These are phyloP conservation scores for Heptranchias perlo DNA, from an alignment of 2,113 vertebrate species.

Conservation along the genomic window DNA sequence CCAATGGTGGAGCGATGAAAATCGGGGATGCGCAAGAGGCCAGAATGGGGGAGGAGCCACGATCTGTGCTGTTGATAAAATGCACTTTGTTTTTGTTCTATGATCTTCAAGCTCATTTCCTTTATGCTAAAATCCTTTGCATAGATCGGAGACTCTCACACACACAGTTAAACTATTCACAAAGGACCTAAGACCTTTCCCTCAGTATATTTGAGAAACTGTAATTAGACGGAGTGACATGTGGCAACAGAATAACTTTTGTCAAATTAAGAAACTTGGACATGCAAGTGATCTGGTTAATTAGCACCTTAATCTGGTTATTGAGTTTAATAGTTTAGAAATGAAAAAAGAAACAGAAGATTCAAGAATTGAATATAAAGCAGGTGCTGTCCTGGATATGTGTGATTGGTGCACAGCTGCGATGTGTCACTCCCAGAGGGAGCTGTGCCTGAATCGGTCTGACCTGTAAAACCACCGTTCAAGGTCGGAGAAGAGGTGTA, in stretches of 20 bases:
- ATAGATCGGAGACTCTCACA: neutral
- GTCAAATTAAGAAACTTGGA: neutral
- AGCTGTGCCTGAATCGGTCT: neutral
- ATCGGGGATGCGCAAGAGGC: too few species aligned
- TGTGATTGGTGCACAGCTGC: too few species aligned
- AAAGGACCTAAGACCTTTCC: neutral
- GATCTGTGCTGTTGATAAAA: neutral
- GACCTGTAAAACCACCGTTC: neutral
- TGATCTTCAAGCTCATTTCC: neutral
- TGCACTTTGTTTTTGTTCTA: neutral
- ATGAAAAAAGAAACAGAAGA: neutral
- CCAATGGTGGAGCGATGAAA: neutral
- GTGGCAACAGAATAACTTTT: neutral
- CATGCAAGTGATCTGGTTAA: too few species aligned
- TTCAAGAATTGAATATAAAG: neutral
- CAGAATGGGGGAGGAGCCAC: neutral
- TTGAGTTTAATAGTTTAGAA: neutral
- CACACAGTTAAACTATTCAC: neutral
- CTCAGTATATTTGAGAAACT: neutral
- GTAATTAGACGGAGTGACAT: neutral
- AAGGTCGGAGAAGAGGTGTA: neutral
- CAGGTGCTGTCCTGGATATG: too few species aligned
- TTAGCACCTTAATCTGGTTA: neutral
- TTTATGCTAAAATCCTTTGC: neutral
- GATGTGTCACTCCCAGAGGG: neutral